Evolutionary conservation across 2,113 vertebrate genomes (phyloP).

Genomic region (Taxidea taxus): DNA sequence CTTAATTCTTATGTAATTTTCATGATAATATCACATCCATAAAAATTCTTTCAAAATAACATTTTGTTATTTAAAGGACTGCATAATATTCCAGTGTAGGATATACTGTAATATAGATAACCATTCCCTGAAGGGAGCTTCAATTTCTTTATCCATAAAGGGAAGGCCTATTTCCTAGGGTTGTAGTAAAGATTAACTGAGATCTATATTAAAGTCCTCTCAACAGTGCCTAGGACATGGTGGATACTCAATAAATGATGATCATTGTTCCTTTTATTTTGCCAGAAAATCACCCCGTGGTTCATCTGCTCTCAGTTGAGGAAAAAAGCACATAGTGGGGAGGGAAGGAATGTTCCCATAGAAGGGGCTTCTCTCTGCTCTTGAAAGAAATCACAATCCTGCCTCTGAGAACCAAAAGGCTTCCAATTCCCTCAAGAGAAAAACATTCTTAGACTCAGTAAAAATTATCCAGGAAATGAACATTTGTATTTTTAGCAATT

Average conservation of each 20-base stretch:
- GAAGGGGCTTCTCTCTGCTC: not conserved
- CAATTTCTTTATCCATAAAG: not conserved
- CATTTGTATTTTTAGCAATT: not conserved
- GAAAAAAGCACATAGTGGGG: not conserved
- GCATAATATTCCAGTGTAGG: not conserved
- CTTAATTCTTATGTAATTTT: not conserved
- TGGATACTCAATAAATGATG: not conserved
- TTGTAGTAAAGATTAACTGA: not conserved
- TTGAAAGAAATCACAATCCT: not conserved
- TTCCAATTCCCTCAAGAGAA: not conserved
- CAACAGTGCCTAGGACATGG: not conserved
- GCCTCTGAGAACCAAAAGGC: not conserved
- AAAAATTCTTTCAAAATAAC: not conserved
- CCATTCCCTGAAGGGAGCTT: not conserved
- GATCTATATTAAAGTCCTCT: not conserved
- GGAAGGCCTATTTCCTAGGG: not conserved
- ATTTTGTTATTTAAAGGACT: not conserved
- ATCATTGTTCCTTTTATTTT: not conserved
- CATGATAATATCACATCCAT: not conserved
- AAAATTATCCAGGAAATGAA: constrained; percentile 3
- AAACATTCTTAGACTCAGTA: not conserved
- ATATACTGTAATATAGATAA: not conserved
- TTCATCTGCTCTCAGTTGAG: not conserved
- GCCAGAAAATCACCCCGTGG: not conserved
- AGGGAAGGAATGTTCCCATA: not conserved